Evolutionary conservation across 2,797 vertebrate species (phyloP), one percentile per base, ranked within the genome.

Genomic region (Typhlichthys subterraneus): DNA sequence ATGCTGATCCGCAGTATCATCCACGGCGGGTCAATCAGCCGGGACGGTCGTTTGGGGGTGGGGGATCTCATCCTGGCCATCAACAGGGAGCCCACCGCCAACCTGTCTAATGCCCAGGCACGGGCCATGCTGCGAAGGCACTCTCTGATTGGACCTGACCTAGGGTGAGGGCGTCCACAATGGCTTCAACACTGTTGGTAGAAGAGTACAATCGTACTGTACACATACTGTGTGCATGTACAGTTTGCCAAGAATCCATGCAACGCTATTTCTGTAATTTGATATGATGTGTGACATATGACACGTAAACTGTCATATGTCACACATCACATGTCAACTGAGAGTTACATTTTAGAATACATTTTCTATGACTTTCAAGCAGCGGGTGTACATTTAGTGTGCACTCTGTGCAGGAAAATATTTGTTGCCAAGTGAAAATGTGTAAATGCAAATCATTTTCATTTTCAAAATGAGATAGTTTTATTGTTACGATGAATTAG

Each of bases 1-100:
- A 95, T 98, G 95, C 92, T 96, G 77, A 94, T 99, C 68, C 96
- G 97, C 72, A 99, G 95, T 4, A 85, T 99, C 63, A 98, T 98
- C 84, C 95, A 96, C 0, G 95, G 96, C 2, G 98, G 96, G 0
- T 97, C 98, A 31, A 96, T 99, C 55, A 98, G 94, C 84, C 93
- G 94, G 0, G 98, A 99, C 52, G 96, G 96, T 5, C 94, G 95
- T 2, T 94, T 99, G 69, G 91, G 94, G 1, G 93, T 95, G 0
- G 97, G 97, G 0, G 97, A 99, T 79, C 96, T 96, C 70, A 96
- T 99, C 75, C 80, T 98, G 69, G 94, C 93, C 33, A 94, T 99
- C 79, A 99, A 99, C 59, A 95, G 96, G 56, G 98, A 99, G 75
- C 88, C 92, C 53, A 95, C 95, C 0, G 85, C 92, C 65, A 91